A percentile compares a stretch with the other conserved stretches of the same genome.
These are phyloP conservation scores for Drosophila ironensis DNA, from an alignment of 1,140 invertebrate species.

Conservation along the genomic window DNA sequence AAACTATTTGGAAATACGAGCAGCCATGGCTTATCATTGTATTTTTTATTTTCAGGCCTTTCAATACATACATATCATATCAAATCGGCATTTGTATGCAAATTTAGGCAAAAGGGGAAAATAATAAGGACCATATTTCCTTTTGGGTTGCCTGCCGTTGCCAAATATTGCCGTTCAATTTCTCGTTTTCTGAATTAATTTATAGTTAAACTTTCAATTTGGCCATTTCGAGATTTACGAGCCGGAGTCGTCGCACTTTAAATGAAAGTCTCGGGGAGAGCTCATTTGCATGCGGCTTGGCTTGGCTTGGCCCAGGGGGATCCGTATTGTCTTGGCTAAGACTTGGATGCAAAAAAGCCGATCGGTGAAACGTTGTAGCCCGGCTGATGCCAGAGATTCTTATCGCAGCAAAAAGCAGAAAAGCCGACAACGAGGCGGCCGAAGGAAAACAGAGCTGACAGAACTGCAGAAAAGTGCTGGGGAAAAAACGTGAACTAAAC, in stretches of 20 bases:
- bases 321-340: conserved; percentile 30
- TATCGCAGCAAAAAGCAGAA: conserved; percentile 17
- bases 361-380: conserved; percentile 25
- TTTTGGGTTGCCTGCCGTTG: background rate
- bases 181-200: conserved; percentile 2
- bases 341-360: conserved; percentile 20
- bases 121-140: background rate
- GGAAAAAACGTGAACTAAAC: conserved; percentile 12
- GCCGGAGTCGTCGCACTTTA: background rate
- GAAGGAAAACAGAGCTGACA: background rate
- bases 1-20: conserved; percentile 4
- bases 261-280: background rate
- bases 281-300: conserved; percentile 13
- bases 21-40: background rate
- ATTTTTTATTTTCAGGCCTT: background rate
- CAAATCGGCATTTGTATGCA: conserved; percentile 22
- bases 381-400: conserved; percentile 21
- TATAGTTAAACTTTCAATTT: background rate
- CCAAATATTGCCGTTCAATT: conserved; percentile 7
- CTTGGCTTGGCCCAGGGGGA: conserved; percentile 1
- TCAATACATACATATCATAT: conserved; percentile 1
- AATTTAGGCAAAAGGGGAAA: background rate
- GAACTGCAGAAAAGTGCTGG: background rate
- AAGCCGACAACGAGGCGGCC: background rate
- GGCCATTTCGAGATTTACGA: conserved; percentile 1